Conservation (phyloP, 2,797 vertebrate species). For the Characodon lateralis region DNA sequence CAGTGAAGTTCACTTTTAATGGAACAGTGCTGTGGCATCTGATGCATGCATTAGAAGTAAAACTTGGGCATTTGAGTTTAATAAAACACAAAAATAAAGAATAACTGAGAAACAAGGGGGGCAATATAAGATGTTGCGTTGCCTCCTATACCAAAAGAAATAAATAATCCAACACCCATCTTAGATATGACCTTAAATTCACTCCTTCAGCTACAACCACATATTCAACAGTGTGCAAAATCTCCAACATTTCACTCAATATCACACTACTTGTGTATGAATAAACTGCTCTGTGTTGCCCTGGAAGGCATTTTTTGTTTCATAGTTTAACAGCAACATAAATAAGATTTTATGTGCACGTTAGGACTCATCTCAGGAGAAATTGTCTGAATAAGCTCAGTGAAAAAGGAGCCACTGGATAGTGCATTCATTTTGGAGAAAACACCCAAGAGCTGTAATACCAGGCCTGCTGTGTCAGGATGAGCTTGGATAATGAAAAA, state of each 20-base stretch:
- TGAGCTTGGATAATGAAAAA: background rate
- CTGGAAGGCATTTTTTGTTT: background rate
- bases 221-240: background rate
- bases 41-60: constrained; percentile 1
- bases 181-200: background rate
- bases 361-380: background rate
- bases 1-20: constrained; percentile 4
- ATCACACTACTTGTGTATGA: background rate
- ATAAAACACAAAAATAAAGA: constrained; percentile 2
- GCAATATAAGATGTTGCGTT: background rate
- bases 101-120: background rate
- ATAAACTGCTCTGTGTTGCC: background rate
- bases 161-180: background rate
- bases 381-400: constrained; percentile 1
- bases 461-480: background rate
- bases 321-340: background rate
- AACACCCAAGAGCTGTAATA: constrained; percentile 1
- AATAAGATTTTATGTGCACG: background rate
- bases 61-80: constrained; percentile 11
- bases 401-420: background rate
- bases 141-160: background rate
- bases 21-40: constrained; percentile 2
- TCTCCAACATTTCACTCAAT: background rate
- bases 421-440: background rate
- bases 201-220: background rate